Evolutionary conservation across 2,797 vertebrate species (phyloP), one percentile per base, ranked within the genome.

Genomic region (Argentina silus): DNA sequence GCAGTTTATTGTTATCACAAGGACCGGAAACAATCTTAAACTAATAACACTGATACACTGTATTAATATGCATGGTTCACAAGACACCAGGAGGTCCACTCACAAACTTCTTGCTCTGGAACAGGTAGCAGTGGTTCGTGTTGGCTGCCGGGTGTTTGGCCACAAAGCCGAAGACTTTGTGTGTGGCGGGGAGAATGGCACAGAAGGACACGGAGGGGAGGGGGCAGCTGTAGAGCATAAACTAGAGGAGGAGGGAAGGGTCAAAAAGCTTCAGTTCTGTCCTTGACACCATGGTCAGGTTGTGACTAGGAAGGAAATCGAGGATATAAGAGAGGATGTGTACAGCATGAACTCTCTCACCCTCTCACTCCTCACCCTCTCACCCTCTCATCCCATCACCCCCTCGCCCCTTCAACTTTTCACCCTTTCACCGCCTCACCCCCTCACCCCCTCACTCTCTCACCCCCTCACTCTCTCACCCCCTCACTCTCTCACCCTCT

Each of bases 81-180:
- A 36, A 36, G 3, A 42, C 36, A 63, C n/a, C 12, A 63, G 14
- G 27, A n/a, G 7, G 21, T 36, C 27, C 62, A 93, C 92, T 92
- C 83, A 93, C 93, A 91, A 93, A 93, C 71, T 70, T 92, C 55
- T 77, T 84, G 86, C 89, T 94, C 81, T 93, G 86, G 74, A 94
- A 92, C 81, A 95, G 71, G 57, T 94, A 94, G 70, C 94, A 94
- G 88, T 94, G 88, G 83, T 86, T 82, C 7, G 48, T 82, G 80
- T 94, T 87, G 0, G 85, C 73, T 0, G 90, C 91, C 0, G 91
- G 92, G 83, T 93, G 89, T 75, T 79, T 87, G 47, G 90, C 89
- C 61, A 94, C 88, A 36, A 94, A 94, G 47, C 93, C 93, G 10
- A 93, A 92, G n/a, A 91, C 73, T 89, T 89, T 90, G 70, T 88